phyloP scores from a whole-genome alignment of 2,113 vertebrate species.

The Melanotaenia duboulayi region DNA sequence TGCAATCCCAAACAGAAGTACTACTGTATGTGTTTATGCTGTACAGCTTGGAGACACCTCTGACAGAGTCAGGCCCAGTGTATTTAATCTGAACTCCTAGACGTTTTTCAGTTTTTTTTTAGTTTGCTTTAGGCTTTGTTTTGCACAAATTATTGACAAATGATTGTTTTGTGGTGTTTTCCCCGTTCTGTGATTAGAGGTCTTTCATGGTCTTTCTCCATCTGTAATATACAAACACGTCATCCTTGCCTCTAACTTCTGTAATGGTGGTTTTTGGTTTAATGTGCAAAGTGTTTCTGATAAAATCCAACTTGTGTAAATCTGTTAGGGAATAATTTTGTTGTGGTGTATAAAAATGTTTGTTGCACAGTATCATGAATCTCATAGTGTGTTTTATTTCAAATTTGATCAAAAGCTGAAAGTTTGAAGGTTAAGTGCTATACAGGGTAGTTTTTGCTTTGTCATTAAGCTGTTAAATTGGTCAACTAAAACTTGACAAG shows the following conservation, averaged over 20 bases:
- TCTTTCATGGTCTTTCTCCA: constrained; percentile 18
- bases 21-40: neutral
- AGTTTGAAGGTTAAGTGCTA: constrained; percentile 41
- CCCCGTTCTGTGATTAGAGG: neutral
- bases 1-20: constrained; percentile 15
- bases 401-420: constrained; percentile 29
- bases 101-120: neutral
- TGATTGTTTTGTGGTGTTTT: neutral
- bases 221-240: constrained; percentile 29
- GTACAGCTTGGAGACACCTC: neutral
- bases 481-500: constrained; percentile 37
- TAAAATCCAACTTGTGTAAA: constrained; percentile 44
- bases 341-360: constrained; percentile 16
- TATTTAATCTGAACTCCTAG: constrained; percentile 1
- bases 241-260: constrained; percentile 23
- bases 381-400: constrained; percentile 33
- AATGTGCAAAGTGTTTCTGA: constrained; percentile 31
- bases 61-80: neutral
- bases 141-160: constrained; percentile 30
- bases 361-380: constrained; percentile 35
- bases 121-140: constrained; percentile 27
- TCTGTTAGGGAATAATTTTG: neutral
- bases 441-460: constrained; percentile 70
- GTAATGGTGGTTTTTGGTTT: constrained; percentile 29
- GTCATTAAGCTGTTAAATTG: constrained; percentile 32